Evolutionary conservation across 2,797 vertebrate species (phyloP), one percentile per base, ranked within the genome.

Genomic region (Etheostoma nigrum): DNA sequence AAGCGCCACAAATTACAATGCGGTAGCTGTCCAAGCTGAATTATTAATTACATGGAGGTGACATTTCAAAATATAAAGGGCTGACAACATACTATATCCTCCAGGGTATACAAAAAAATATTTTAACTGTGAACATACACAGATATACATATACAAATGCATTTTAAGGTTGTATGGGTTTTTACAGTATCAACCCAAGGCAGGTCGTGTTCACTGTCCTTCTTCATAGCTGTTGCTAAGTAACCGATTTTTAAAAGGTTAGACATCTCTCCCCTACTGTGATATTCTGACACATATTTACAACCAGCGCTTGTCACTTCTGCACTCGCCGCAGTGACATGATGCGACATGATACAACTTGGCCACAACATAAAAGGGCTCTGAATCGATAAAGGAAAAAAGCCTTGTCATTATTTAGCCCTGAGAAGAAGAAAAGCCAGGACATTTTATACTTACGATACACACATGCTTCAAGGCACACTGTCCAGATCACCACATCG

Each of bases 221-320:
- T 54, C 69, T 73, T 74, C 21, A 27, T 15, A 33, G 67, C 78
- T 82, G 85, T 81, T 85, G 77, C 83, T 73, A 62, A 63, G 79
- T 66, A 84, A 86, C 79, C 44, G 18, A 36, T 25, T 52, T 53
- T n/a, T 36, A 33, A 55, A 67, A 66, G 15, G 44, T 72, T 42
- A 49, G 12, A 69, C 10, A 23, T 36, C 55, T 44, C 55, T 63
- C 27, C 63, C 57, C 36, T 10, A 10, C 30, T 75, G 66, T 57
- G 51, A 63, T 45, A 61, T 64, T 55, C 30, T 1, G 69, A 80
- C 73, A 79, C 57, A 74, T 2, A 67, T 72, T 78, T 70, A 62
- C 19, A 75, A 47, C 15, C 21, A 23, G 33, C 58, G 59, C 52
- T 74, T 54, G 44, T 71, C 58, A 71, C 48, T 27, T 57, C 30